Evolutionary conservation across 2,797 vertebrate species (phyloP), one percentile per base, ranked within the genome.

Genomic region (Cyprinodon diabolis): DNA sequence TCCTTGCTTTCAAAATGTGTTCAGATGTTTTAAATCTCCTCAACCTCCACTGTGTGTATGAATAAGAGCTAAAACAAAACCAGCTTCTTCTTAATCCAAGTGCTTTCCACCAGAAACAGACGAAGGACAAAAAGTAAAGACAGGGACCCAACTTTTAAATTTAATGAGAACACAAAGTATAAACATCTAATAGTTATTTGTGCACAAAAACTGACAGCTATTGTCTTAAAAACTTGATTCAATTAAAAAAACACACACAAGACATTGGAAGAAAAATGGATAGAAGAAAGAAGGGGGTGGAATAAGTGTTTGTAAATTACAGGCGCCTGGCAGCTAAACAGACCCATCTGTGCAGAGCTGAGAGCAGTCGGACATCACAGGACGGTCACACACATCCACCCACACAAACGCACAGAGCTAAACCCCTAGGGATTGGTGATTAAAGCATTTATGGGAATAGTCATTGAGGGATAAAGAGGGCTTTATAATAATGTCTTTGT

Each of bases 391-490:
- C 84, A 80, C 73, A 78, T 82, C 72, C 81, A 88, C 87, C 76
- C 86, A 79, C 76, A 77, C 77, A 82, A 57, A 84, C 75, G 72
- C 82, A 86, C 76, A 82, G 76, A 80, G 77, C 83, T 70, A 68
- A 66, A 69, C 90, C 93, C 85, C 84, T 48, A 2, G 89, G 88
- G 91, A 89, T 84, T 66, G 74, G 90, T 92, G 91, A 94, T 93
- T 92, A 93, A 89, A 92, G 91, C 92, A 89, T 94, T 93, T 92
- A 92, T 93, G 91, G 84, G 91, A 91, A 91, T 93, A 94, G 93
- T 92, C 92, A 93, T 90, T 87, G 85, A 92, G 90, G 87, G 92
- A 94, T 93, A 93, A 93, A 93, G 91, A 90, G 90, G 82, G 91
- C 86, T 94, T 95, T 94, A 93, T 93, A 84, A 93, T 92, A 84